phyloP scores from a whole-genome alignment of 2,888 invertebrate genomes.

The Hypselothyrea guttata region DNA sequence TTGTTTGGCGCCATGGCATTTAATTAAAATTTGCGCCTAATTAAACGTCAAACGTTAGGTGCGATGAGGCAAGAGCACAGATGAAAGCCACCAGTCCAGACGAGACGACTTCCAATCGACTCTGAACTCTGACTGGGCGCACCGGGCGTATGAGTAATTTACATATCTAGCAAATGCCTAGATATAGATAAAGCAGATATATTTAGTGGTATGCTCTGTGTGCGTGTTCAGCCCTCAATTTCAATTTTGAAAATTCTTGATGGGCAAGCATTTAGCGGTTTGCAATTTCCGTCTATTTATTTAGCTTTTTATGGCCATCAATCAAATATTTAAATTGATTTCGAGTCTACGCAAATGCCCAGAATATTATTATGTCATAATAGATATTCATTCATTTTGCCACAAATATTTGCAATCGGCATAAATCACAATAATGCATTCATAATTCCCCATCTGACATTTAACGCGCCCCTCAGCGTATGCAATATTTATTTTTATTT shows the following conservation, averaged over 20 bases:
- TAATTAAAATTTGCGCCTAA: conserved; percentile 72
- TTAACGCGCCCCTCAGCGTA: neutral
- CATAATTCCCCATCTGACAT: no score
- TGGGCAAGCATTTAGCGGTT: conserved; percentile 26
- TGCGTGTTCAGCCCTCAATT: conserved; percentile 13
- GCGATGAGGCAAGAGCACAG: conserved; percentile 15
- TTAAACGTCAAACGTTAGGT: conserved; percentile 61
- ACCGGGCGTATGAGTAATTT: conserved; percentile 65
- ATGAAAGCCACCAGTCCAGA: neutral
- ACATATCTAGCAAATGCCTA: conserved; percentile 14
- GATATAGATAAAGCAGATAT: conserved; percentile 2
- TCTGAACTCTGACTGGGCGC: conserved; percentile 39
- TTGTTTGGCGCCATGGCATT: conserved; percentile 62
- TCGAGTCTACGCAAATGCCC: conserved; percentile 22
- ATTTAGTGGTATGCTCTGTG: conserved; percentile 11
- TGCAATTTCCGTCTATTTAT: conserved; percentile 24
- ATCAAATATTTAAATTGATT: conserved; percentile 55
- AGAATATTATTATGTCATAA: conserved; percentile 17
- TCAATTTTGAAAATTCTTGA: conserved; percentile 15
- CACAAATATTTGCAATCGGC: conserved; percentile 1
- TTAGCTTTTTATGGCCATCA: conserved; percentile 21
- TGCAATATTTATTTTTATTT: conserved; percentile 16
- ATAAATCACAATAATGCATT: conserved; percentile 12
- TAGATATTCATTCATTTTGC: conserved; percentile 30
- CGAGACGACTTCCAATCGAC: neutral